Base-by-base conservation (phyloP, 2,797 vertebrate genomes). In the Aphelocoma californica region DNA sequence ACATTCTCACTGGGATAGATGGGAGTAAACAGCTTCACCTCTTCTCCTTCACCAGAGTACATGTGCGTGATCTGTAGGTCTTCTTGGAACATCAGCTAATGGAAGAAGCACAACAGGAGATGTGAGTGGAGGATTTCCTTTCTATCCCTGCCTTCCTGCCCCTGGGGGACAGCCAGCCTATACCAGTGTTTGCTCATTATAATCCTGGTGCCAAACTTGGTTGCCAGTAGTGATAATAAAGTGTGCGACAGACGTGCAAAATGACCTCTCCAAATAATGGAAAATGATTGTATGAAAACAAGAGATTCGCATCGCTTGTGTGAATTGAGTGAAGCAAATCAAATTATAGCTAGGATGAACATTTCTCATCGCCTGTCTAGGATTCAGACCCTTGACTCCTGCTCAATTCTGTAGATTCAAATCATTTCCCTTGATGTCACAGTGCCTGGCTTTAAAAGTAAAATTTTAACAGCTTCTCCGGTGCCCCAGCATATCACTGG, bases 41-140 rank as follows among this genome's bases (percentile, higher is more conserved):
- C 98, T 94, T 99, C 99, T 28, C 98, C 98, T 91, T 99, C 99
- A 18, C 98, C 98, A 7, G 99, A 99, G 95, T 98, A 99, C 99
- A 99, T 99, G 62, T 99, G 98, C 14, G 99, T 99, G 97, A 99
- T 99, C 97, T 98, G 97, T 23, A 99, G 97, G 93, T 99, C 98
- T 44, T 98, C 95, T 97, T 99, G 98, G 96, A 99, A 99, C 64
- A 98, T 96, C 38, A 99, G 98, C 99, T 99, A 97, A 94, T 36
- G 81, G 88, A 62, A 77, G 20, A 61, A 85, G 18, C 5, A 32
- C 54, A 94, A 84, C 40, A 95, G 48, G 53, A 94, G 57, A 60
- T 12, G 26, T 36, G 53, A 94, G 65, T 8, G 19, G 53, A 91
- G 10, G 15, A 36, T 54, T 91, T 82, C 25, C 32, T 75, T 82